phyloP scores from a whole-genome alignment of 2,888 invertebrate genomes.

The Drosophila macrothrix region DNA sequence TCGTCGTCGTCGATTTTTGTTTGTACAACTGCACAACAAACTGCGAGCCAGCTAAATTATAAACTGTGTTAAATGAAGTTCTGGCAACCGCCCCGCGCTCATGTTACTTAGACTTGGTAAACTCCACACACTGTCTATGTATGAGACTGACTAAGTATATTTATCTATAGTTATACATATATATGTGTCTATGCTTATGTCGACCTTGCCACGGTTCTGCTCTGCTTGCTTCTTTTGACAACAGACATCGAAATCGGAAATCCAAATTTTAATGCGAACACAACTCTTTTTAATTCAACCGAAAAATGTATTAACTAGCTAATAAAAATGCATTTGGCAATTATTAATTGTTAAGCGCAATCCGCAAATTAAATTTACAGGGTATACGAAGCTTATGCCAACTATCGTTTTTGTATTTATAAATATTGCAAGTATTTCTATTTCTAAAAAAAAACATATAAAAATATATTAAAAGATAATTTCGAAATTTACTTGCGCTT shows the following conservation, averaged over 20 bases:
- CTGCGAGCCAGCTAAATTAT: slow-evolving; percentile 29
- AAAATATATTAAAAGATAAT: neutral
- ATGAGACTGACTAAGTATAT: neutral
- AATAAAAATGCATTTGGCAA: slow-evolving; percentile 39
- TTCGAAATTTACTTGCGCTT: neutral
- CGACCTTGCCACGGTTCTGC: slow-evolving; percentile 72
- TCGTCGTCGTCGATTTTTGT: slow-evolving; percentile 29
- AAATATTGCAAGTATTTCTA: neutral
- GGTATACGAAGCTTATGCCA: slow-evolving; percentile 14
- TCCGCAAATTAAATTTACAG: neutral
- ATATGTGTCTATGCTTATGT: slow-evolving; percentile 16
- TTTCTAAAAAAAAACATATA: neutral
- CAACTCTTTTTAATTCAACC: slow-evolving; percentile 14
- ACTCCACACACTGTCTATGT: neutral
- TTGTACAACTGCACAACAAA: slow-evolving; percentile 60
- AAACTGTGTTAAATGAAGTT: slow-evolving; percentile 68
- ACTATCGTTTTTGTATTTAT: neutral
- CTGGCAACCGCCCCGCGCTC: slow-evolving; percentile 35
- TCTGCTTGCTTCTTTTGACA: slow-evolving; percentile 66
- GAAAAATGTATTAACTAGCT: slow-evolving; percentile 4
- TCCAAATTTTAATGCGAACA: slow-evolving; percentile 29
- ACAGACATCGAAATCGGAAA: slow-evolving; percentile 39
- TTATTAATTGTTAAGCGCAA: slow-evolving; percentile 39
- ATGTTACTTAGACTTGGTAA: neutral
- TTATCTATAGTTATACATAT: neutral